Evolutionary conservation across 35 echinoderm and acorn worm genomes (phyloP).

Genomic region (Hemicentrotus pulcherrimus): DNA sequence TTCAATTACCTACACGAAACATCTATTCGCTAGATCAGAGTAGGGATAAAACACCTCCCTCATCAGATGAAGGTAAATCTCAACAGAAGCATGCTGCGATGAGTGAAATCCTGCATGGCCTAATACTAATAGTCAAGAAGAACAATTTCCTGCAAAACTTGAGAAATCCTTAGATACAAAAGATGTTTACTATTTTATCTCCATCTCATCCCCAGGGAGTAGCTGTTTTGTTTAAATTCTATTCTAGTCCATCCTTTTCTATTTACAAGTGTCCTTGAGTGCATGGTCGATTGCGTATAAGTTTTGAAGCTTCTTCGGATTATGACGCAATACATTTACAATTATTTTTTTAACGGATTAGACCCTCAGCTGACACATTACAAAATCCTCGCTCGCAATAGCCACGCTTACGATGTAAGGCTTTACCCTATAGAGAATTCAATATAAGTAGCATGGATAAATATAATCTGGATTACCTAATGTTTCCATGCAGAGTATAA

Average conservation of each 20-base stretch:
- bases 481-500: not conserved
- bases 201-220: not conserved
- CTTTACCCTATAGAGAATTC: not conserved
- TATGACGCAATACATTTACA: not conserved
- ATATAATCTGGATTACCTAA: not conserved
- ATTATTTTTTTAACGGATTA: not conserved
- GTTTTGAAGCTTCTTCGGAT: not conserved
- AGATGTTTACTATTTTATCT: not conserved
- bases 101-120: not conserved
- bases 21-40: not conserved
- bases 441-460: not conserved
- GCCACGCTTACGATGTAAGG: not conserved
- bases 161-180: not conserved
- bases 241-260: no score
- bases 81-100: not conserved
- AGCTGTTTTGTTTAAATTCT: not conserved
- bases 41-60: no score
- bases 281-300: not conserved
- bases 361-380: not conserved
- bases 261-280: not conserved
- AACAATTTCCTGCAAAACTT: not conserved
- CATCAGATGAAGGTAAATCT: not conserved
- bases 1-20: not conserved
- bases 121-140: not conserved
- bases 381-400: not conserved